Evolutionary conservation across 2,113 vertebrate genomes (phyloP), one percentile per base, ranked within the genome.

Genomic region (Loxodonta africana): DNA sequence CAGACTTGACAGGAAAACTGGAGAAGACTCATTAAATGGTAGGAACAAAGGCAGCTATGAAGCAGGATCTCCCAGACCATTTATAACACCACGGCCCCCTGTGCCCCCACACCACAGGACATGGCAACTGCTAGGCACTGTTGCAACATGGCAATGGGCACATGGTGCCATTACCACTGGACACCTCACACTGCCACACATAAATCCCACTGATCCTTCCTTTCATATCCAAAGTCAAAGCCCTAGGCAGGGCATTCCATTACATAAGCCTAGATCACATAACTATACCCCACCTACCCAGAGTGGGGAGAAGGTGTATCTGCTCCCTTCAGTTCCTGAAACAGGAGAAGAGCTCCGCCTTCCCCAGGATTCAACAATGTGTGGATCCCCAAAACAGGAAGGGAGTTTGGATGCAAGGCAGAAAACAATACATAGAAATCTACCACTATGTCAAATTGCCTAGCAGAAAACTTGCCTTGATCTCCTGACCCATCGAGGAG

Each of bases 1-100:
- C 33, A 62, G 74, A 96, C 86, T 15, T 21, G 30, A 78, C 4
- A 95, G 30, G 25, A 85, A 94, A 92, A 20, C n/a, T 90, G 18
- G 76, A 86, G 30, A 74, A 89, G 30, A 41, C 30, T 57, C 74
- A 57, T 33, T 21, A 73, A 44, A 12, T 57, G 23, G 3, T 37
- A 53, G 28, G 17, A 37, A 76, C n/a, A 44, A 65, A 67, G 6
- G 30, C 10, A 41, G 15, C 41, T 1, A 0, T 4, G 48, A 10
- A 74, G 33, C 33, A 78, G 37, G 41, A 67, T 28, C 25, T 80
- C 41, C 48, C 87, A 44, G 48, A 46, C n/a, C 21, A 2, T 26
- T 5, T 0, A 67, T n/a, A 33, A 53, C 2, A 33, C 60, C 48
- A 51, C 48, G 11, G 15, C 17, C 11, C 46, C 26, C 33, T 0